A percentile compares a stretch with the other conserved stretches of the same genome.
Evolutionary conservation across 2,113 vertebrate genomes (phyloP).

Genomic region (Carassius carassius): DNA sequence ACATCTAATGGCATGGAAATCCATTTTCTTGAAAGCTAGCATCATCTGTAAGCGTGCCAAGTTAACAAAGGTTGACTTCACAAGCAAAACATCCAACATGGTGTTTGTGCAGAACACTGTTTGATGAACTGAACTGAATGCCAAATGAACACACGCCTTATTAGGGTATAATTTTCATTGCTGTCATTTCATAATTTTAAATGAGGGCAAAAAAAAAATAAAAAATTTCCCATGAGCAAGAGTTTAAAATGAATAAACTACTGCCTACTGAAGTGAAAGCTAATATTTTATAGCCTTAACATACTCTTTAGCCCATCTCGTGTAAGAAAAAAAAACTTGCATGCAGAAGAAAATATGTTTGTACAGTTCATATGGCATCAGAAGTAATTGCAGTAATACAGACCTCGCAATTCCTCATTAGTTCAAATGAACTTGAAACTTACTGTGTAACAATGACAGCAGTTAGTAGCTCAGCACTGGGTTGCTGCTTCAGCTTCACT

Average conservation of each 20-base stretch:
- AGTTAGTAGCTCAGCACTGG: slow-evolving; percentile 55
- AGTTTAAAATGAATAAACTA: slow-evolving; percentile 31
- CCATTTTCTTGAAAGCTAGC: neutral
- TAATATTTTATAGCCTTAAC: slow-evolving; percentile 57
- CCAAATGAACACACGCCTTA: neutral
- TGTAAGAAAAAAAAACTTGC: slow-evolving; percentile 51
- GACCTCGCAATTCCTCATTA: slow-evolving; percentile 68
- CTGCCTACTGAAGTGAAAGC: slow-evolving; percentile 27
- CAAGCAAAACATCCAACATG: neutral
- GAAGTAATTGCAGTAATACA: slow-evolving; percentile 65
- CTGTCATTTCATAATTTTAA: slow-evolving; percentile 34
- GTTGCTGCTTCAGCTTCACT: slow-evolving; percentile 55
- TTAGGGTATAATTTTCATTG: slow-evolving; percentile 1
- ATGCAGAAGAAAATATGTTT: slow-evolving; percentile 43
- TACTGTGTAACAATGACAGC: slow-evolving; percentile 68
- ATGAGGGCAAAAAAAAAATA: neutral
- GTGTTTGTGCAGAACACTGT: neutral
- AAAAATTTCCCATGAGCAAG: neutral
- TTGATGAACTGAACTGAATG: slow-evolving; percentile 18
- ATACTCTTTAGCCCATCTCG: neutral
- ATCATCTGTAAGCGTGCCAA: neutral
- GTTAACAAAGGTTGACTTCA: slow-evolving; percentile 1
- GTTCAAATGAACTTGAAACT: slow-evolving; percentile 74
- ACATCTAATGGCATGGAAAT: neutral
- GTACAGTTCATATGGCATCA: slow-evolving; percentile 68